Percentiles rank a stretch among this genome's conserved stretches.
These are phyloP conservation scores for Mobula hypostoma DNA, from an alignment of 2,113 vertebrate species.

Conservation along the genomic window DNA sequence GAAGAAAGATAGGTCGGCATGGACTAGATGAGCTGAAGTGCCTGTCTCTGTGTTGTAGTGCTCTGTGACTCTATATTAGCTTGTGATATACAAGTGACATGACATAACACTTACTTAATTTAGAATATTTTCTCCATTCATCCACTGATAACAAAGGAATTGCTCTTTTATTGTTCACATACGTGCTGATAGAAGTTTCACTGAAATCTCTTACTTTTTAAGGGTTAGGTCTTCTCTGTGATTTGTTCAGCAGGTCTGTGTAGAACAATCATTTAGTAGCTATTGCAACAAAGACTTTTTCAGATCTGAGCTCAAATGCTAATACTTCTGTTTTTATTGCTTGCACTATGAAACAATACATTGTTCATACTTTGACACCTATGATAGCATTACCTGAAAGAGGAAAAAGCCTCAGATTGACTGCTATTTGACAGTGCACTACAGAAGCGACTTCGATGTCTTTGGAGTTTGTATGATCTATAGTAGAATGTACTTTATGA, in stretches of 20 bases:
- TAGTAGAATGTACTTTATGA: not conserved
- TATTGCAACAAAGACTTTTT: not conserved
- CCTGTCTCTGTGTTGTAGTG: too few species aligned
- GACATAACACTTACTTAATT: not conserved
- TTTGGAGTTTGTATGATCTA: not conserved
- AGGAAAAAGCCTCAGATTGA: not conserved
- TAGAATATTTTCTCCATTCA: not conserved
- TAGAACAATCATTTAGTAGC: not conserved
- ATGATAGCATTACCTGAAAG: not conserved
- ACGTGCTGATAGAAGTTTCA: not conserved
- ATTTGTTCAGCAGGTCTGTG: not conserved
- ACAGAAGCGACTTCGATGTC: not conserved
- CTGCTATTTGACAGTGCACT: not conserved
- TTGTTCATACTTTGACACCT: conserved; percentile 4
- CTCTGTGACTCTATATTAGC: not conserved
- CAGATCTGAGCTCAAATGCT: not conserved
- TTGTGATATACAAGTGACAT: not conserved
- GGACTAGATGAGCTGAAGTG: too few species aligned
- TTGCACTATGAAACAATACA: not conserved
- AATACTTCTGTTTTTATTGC: conserved; percentile 1
- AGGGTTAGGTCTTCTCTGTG: not conserved
- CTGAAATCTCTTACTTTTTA: not conserved
- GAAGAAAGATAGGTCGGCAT: too few species aligned
- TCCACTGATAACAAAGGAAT: not conserved
- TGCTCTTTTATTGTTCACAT: not conserved